Evolutionary conservation across 2,797 vertebrate species (phyloP).

Genomic region (Acanthurus leucopareius): DNA sequence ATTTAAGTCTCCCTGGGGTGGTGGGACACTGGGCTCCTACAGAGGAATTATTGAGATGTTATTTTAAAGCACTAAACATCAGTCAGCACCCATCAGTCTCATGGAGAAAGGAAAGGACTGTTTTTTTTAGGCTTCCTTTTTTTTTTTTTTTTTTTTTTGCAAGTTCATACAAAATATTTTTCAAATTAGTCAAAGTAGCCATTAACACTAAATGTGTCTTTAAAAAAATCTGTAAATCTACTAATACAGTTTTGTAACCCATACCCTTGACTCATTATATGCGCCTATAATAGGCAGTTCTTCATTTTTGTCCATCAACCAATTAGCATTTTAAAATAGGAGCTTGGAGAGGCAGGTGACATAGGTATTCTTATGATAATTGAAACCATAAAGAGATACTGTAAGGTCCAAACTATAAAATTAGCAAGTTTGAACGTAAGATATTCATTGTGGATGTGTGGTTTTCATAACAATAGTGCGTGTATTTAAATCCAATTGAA

Average conservation of each 20-base stretch:
- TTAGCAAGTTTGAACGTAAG: too few relatives aligned
- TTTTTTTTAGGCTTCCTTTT: not conserved
- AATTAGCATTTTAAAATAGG: not conserved
- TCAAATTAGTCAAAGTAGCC: not conserved
- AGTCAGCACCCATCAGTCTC: slow-evolving; percentile 46
- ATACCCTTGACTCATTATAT: not conserved
- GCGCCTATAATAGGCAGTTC: not conserved
- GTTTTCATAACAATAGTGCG: not conserved
- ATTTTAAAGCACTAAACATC: slow-evolving; percentile 56
- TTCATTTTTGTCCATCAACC: not conserved
- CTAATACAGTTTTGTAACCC: not conserved
- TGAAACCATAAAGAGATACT: not conserved
- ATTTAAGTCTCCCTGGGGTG: slow-evolving; percentile 77
- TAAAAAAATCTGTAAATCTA: not conserved
- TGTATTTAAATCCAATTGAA: not conserved
- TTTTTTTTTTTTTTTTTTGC: not conserved
- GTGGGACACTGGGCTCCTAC: slow-evolving; percentile 57
- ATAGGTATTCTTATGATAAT: not conserved
- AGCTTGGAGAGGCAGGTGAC: not conserved
- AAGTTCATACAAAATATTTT: not conserved
- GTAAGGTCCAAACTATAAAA: too few relatives aligned
- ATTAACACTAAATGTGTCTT: not conserved
- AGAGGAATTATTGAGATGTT: slow-evolving; percentile 66
- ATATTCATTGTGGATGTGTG: not conserved
- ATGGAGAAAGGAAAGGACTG: not conserved